A percentile compares a stretch with the other conserved stretches of the same genome.
Conservation (phyloP, 2,888 invertebrate species). For the Andrena camellia region DNA sequence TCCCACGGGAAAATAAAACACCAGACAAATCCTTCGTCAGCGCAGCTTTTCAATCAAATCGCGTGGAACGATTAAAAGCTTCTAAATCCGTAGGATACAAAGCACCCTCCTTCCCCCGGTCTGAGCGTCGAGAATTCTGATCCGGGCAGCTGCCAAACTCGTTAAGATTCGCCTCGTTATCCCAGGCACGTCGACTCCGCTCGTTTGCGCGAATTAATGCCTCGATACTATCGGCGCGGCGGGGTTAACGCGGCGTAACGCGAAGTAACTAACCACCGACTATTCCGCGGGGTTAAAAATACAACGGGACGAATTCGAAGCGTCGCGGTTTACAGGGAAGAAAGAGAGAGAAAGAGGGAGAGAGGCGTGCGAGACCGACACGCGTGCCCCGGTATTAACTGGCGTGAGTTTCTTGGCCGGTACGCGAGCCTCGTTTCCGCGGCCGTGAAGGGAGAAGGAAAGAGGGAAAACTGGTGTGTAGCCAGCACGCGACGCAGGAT, state of each 20-base stretch:
- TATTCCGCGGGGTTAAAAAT: constrained; percentile 64
- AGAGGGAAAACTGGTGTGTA: constrained; percentile 37
- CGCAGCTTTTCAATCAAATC: neutral
- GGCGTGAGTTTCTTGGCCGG: constrained; percentile 8
- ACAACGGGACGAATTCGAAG: constrained; percentile 56
- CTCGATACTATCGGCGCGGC: constrained; percentile 68
- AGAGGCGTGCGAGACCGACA: constrained; percentile 51
- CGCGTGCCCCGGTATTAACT: constrained; percentile 59
- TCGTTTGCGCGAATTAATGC: constrained; percentile 74
- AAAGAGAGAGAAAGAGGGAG: neutral
- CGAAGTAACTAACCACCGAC: constrained; percentile 59
- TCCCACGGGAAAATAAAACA: too few relatives aligned
- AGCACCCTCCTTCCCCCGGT: neutral
- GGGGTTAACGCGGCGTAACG: constrained; percentile 69
- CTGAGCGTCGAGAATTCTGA: constrained; percentile 5
- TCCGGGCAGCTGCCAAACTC: constrained; percentile 60
- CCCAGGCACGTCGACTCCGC: constrained; percentile 44
- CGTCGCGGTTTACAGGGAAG: constrained; percentile 42
- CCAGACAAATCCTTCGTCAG: too few relatives aligned
- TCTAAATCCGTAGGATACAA: neutral
- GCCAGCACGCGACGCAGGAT: constrained; percentile 61
- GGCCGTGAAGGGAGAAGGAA: constrained; percentile 15
- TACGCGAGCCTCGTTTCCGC: neutral
- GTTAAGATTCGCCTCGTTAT: constrained; percentile 71
- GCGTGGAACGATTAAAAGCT: neutral